Evolutionary conservation across 2,888 invertebrate species (phyloP), one percentile per base, ranked within the genome.

Genomic region (Ormyrus rosae): DNA sequence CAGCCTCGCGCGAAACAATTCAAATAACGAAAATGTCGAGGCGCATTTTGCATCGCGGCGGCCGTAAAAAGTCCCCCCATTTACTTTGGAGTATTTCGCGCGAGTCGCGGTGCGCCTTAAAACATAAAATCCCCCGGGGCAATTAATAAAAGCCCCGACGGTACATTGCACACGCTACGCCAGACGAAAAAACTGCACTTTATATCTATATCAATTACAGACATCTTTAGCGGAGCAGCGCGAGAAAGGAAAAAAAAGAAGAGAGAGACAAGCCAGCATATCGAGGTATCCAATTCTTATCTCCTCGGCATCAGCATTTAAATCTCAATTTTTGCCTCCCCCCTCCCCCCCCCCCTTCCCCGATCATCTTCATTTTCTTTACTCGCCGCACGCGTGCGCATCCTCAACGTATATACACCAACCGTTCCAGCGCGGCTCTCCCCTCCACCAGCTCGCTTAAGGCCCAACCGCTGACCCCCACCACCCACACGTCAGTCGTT

Each of bases 351-450:
- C 63, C 8, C 45, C 61, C 19, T 19, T 19, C 9, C 71, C 73
- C 73, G 50, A 65, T 74, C 73, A 55, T 64, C 65, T 74, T 65
- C 67, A 74, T 65, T 65, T 58, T 65, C 58, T 81, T 82, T 82
- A 46, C 9, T 11, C 61, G n/a, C n/a, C 58, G 50, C n/a, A 10
- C 53, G 11, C 34, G 56, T 58, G 13, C 50, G 11, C 61, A 46
- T 65, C 56, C 55, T 46, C 6, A 19, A 10, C 60, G 2, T 7
- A 2, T 19, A 19, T 34, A 5, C 60, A 6, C 0, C 6, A 7
- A 19, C 61, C 10, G 5, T 45, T 8, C 7, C 61, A 8, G 13
- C 13, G 10, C 6, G 45, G 34, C 34, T 61, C 45, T 45, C 5
- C 60, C 60, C 9, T 34, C 19, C 60, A 6, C 19, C 60, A 19